Evolutionary conservation across 2,113 vertebrate species (phyloP).

Genomic region (Sebastes fasciatus): DNA sequence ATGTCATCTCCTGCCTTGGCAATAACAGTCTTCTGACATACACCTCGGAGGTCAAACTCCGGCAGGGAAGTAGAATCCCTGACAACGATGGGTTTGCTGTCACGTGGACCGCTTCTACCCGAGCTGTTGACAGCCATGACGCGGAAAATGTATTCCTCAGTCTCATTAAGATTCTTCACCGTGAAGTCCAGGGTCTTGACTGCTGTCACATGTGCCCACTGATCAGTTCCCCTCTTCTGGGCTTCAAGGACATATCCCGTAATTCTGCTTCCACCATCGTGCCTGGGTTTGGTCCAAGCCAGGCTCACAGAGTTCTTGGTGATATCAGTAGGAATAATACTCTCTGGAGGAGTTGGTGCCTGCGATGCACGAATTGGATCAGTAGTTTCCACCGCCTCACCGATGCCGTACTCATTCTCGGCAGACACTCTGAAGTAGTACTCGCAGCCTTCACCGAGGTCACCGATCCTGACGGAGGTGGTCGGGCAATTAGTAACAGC

Average conservation of each 20-base stretch:
- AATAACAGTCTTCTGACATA: slow-evolving; percentile 96
- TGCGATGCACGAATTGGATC: slow-evolving; percentile 95
- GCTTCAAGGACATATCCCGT: slow-evolving; percentile 97
- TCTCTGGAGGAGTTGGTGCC: slow-evolving; percentile 92
- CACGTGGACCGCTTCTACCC: slow-evolving; percentile 93
- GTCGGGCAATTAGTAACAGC: slow-evolving; percentile 91
- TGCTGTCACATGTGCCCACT: slow-evolving; percentile 93
- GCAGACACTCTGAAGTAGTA: slow-evolving; percentile 98
- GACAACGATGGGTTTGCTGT: slow-evolving; percentile 91
- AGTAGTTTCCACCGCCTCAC: slow-evolving; percentile 92
- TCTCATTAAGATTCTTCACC: slow-evolving; percentile 94
- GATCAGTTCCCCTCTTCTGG: slow-evolving; percentile 93
- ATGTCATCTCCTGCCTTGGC: slow-evolving; percentile 96
- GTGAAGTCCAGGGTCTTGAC: slow-evolving; percentile 91
- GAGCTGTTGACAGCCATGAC: slow-evolving; percentile 97
- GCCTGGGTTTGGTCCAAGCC: slow-evolving; percentile 96
- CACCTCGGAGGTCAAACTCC: slow-evolving; percentile 92
- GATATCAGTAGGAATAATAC: slow-evolving; percentile 93
- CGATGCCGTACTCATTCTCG: slow-evolving; percentile 98
- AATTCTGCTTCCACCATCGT: slow-evolving; percentile 96
- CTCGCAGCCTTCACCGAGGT: slow-evolving; percentile 93
- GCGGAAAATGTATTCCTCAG: slow-evolving; percentile 95
- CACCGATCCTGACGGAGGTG: slow-evolving; percentile 89
- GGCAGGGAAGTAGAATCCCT: slow-evolving; percentile 92
- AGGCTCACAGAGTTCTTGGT: slow-evolving; percentile 92